These are phyloP conservation scores for Heteromurus nitidus DNA, from an alignment of 2,888 invertebrate genomes.

Conservation along the genomic window DNA sequence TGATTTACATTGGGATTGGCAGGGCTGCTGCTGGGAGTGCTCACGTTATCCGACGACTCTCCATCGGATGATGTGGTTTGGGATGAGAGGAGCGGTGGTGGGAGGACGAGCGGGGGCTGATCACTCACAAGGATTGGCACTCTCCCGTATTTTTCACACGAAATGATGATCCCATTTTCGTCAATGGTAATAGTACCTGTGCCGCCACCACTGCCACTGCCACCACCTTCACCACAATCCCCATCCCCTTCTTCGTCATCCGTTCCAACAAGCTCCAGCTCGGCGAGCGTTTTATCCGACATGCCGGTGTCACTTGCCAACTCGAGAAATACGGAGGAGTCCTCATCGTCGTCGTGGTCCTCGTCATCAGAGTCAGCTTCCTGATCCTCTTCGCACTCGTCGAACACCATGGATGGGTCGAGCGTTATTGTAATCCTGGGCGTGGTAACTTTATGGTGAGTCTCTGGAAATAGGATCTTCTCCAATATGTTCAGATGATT, in stretches of 20 bases:
- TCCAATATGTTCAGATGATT: conserved; percentile 58
- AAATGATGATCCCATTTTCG: conserved; percentile 54
- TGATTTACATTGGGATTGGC: conserved; percentile 42
- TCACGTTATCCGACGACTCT: conserved; percentile 1
- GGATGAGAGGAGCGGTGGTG: too few species aligned
- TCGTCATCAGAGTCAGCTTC: conserved; percentile 34
- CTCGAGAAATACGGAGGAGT: conserved; percentile 69
- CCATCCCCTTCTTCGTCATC: conserved; percentile 21
- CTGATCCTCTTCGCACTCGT: conserved; percentile 53
- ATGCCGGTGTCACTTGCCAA: conserved; percentile 68
- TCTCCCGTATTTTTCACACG: conserved; percentile 55
- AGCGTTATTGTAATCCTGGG: conserved; percentile 72
- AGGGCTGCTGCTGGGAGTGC: too few species aligned
- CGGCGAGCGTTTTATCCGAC: conserved; percentile 70
- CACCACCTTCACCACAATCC: conserved; percentile 2
- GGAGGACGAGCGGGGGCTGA: conserved; percentile 6
- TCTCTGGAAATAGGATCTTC: conserved; percentile 47
- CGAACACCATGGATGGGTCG: conserved; percentile 65
- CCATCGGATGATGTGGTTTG: conserved; percentile 11
- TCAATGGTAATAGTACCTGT: conserved; percentile 41
- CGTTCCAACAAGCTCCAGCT: conserved; percentile 55
- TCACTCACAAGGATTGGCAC: conserved; percentile 42
- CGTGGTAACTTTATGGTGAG: conserved; percentile 48
- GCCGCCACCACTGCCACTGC: conserved; percentile 2
- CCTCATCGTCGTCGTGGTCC: conserved; percentile 35